phyloP scores from a whole-genome alignment of 2,797 vertebrate species.

The Rhinophrynus dorsalis region DNA sequence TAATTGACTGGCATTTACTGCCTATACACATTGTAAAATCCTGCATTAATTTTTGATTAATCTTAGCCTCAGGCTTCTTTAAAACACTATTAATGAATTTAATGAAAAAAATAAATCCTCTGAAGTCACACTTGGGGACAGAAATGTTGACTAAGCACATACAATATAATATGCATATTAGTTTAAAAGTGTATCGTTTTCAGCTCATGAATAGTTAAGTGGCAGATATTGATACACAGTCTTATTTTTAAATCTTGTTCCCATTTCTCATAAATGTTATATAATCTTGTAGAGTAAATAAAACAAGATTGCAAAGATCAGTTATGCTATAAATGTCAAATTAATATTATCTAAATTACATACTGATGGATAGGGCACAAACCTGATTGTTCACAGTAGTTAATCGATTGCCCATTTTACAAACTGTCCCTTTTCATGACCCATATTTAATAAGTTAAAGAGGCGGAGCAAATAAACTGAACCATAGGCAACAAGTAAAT shows the following conservation, averaged over 20 bases:
- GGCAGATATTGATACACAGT: background rate
- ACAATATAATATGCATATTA: background rate
- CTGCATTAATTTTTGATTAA: slow-evolving; percentile 22
- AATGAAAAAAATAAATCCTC: slow-evolving; percentile 30
- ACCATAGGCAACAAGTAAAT: too few species aligned
- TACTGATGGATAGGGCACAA: too few species aligned
- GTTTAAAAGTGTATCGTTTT: background rate
- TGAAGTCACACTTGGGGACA: background rate
- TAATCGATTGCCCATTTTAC: too few species aligned
- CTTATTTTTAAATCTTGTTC: background rate
- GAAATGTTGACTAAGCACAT: background rate
- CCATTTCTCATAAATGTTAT: too few species aligned
- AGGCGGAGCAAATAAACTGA: too few species aligned
- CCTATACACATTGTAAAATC: background rate
- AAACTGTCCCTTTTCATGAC: too few species aligned
- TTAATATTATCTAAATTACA: too few species aligned
- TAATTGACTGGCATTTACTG: background rate
- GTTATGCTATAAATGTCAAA: too few species aligned
- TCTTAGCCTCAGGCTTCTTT: background rate
- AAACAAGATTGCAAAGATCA: too few species aligned
- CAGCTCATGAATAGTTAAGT: slow-evolving; percentile 22
- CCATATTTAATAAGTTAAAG: too few species aligned
- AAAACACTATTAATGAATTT: slow-evolving; percentile 10
- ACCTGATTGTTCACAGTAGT: too few species aligned
- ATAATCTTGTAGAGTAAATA: too few species aligned